Evolutionary conservation across 2,113 vertebrate species (phyloP), one percentile per base, ranked within the genome.

Genomic region (Cinclus cinclus): DNA sequence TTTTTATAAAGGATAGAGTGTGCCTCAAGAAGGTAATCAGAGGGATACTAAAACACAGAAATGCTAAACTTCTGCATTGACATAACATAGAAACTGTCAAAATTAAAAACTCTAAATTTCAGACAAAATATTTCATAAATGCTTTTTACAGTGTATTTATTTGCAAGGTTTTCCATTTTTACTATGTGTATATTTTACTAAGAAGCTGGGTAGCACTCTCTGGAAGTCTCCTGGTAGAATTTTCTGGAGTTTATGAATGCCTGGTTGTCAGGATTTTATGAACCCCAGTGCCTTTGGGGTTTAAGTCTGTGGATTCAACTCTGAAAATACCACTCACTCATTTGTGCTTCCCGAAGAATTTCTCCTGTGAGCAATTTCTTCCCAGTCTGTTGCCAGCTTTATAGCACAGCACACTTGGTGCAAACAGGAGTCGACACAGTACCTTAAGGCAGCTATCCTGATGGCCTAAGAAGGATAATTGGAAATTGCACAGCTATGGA

Each of bases 261-360:
- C 20, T 77, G 16, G 13, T 90, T 92, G 79, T 94, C 68, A 81
- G 46, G 59, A 63, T 83, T 93, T 93, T 89, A 83, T 80, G 63
- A 86, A 86, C 37, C 23, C 23, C 15, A n/a, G 59, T 50, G 71
- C 91, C 56, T 83, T 63, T 70, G 71, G 76, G 76, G 10, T 90
- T 92, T 88, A 83, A 90, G 27, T 42, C 55, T 89, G 68, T 89
- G 64, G 85, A 83, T 95, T 93, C 77, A 93, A 77, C 47, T 77
- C 58, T 92, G 59, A 81, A 86, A 93, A 59, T 59, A 81, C 37
- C 82, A n/a, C 50, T 37, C 8, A 3, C 59, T 84, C 18, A n/a
- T 69, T 83, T 90, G 82, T 91, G 55, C 30, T 74, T 73, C 18
- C 20, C 74, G 55, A 92, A 80, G 24, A 62, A 69, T 90, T 90